Evolutionary conservation across 2,797 vertebrate genomes (phyloP), one percentile per base, ranked within the genome.

Genomic region (Sebastes baramenuke): DNA sequence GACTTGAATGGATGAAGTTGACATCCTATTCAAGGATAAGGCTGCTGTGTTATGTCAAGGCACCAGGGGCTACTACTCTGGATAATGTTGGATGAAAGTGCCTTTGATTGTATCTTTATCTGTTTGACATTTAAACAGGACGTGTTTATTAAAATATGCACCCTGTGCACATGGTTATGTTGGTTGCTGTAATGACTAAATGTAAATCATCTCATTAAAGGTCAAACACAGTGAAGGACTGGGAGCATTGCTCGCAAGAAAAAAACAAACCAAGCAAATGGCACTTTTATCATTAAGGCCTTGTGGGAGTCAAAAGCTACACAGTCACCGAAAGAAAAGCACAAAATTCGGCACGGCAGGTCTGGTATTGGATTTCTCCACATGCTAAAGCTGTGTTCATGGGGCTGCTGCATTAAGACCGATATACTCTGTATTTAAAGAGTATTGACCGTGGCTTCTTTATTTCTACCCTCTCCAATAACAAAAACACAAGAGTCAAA

Each of bases 61-160:
- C 74, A 77, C 78, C 59, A 38, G 72, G 20, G 67, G 69, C 75
- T 34, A 74, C 52, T 34, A 78, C 46, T 49, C 18, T 49, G 16
- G 66, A 76, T 79, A 72, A 84, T 62, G 72, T 58, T 70, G 6
- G 60, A 80, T 73, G 72, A 82, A 85, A 82, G 65, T 58, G 56
- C 36, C 32, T 85, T 86, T 82, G 83, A 86, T 82, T 72, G 38
- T 79, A 88, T 86, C 80, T 82, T 66, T 52, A 75, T 77, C 60
- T 76, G 32, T 77, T 68, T 75, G 85, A 89, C 84, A 86, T 90
- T 89, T 83, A 82, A 84, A 85, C 68, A 54, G 24, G 29, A 67
- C 32, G 8, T 54, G 54, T 68, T 83, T 25, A 72, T 81, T 80
- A 77, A 78, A 75, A 84, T 64, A 65, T 82, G 55, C 22, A 30